Base-by-base conservation (phyloP, 2,888 invertebrate species). In the Oscheius sp. region DNA sequence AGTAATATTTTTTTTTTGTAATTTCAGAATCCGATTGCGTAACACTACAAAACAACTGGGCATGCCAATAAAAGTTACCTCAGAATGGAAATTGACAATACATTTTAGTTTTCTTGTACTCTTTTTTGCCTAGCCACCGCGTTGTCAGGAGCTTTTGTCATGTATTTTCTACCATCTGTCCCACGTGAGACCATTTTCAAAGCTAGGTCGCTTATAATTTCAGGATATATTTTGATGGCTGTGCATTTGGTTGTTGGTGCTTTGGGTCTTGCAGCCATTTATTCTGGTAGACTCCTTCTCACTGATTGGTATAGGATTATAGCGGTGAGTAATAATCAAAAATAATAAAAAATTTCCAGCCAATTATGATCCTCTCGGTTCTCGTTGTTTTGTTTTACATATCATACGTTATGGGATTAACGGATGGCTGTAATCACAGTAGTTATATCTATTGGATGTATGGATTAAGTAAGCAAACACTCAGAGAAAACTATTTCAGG, bases 61-160 rank as follows among this genome's bases (percentile, higher is more conserved):
- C n/a, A 54, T 54, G 33, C 54, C 54, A 9, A 32, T 54, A n/a
- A 54, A 54, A n/a, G 54, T 54, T 5, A 32, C n/a, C 32, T 54
- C 20, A 5, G 20, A 32, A 32, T 14, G 3, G 2, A 54, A 3
- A 33, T 20, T 9, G 22, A 17, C 2, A 14, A 41, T 6, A 41
- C 14, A 41, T 33, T 54, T 5, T 36, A 54, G 54, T 33, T 54
- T 17, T 32, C 32, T 14, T 54, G 54, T 20, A 17, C 17, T 17
- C 17, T 54, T 22, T 54, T 32, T 54, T 33, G 54, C 33, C n/a
- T 32, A 17, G 14, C 22, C 5, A 33, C 54, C 6, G 54, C 54
- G 17, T 17, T 54, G 4, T 17, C 33, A n/a, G 54, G 54, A 4
- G 54, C 54, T 33, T 54, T 33, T 33, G 33, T 54, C 14, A 54